Evolutionary conservation across 1,140 invertebrate genomes (phyloP).

Genomic region (Trachymyrmex septentrionalis): DNA sequence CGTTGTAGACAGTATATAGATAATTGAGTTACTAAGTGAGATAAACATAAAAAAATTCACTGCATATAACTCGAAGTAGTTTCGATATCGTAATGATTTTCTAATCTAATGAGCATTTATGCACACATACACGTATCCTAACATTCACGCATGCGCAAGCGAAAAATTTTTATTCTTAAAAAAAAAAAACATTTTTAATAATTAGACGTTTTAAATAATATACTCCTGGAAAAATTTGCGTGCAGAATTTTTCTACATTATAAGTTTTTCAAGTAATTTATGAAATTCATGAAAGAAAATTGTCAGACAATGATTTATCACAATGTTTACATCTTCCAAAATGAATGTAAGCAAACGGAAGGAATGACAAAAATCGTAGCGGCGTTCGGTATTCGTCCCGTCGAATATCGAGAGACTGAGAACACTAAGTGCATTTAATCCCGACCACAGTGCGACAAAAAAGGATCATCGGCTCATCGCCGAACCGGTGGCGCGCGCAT

Average conservation of each 20-base stretch:
- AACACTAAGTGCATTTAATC: constrained; percentile 61
- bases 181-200: neutral
- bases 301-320: neutral
- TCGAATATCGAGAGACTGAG: constrained; percentile 48
- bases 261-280: neutral
- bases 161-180: neutral
- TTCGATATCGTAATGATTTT: constrained; percentile 42
- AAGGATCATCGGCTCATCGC: constrained; percentile 45
- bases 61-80: neutral
- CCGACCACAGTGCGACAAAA: constrained; percentile 35
- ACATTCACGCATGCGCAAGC: neutral
- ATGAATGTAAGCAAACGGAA: neutral
- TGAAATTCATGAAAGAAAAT: constrained; percentile 1
- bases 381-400: neutral
- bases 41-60: constrained; percentile 12
- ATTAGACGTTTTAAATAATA: neutral
- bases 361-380: constrained; percentile 6
- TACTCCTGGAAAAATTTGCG: neutral
- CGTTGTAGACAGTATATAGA: neutral
- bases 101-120: constrained; percentile 29
- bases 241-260: neutral
- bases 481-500: constrained; percentile 37
- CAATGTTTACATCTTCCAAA: constrained; percentile 10
- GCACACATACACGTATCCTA: neutral
- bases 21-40: neutral